Base-by-base conservation (phyloP, 1,140 invertebrate genomes). In the Lucilia cuprina region DNA sequence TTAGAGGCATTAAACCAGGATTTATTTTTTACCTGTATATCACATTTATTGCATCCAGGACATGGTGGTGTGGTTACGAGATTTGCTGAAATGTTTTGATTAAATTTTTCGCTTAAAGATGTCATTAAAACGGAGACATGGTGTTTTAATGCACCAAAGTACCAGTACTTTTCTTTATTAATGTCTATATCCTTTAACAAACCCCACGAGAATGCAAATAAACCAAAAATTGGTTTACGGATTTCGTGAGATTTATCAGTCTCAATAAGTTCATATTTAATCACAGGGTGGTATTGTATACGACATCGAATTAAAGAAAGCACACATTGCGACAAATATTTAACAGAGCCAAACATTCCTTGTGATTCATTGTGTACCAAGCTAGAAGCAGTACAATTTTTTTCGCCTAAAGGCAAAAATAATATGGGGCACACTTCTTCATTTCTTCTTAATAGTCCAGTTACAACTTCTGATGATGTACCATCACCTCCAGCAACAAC, bases 401-500 rank as follows among this genome's bases (percentile, higher is more conserved):
- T 94, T 77, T 93, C 92, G 14, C 97, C 97, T 2, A 98, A 91
- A 25, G 98, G 97, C 80, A 98, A 92, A 86, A 98, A 91, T n/a
- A 96, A 96, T 86, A 97, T 92, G 8, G 96, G 95, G 87, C 95
- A 95, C 55, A 82, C n/a, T 75, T 90, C 89, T 55, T 93, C 93
- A 83, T 93, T 92, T 88, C 95, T 92, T 86, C 96, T 93, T 84
- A 97, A 91, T 25, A 97, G 90, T 49, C 96, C 95, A 85, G 94
- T 96, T 34, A 96, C 91, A 85, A 96, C 96, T 92, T 99, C 98
- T 17, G 96, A 95, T 0, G 98, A 88, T 10, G 97, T 98, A 14
- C 98, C 98, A 94, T 98, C 97, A 35, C 98, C 98, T 25, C 98
- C 98, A 85, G 97, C 98, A 7, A 98, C 94, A 78, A 99, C 92